Conservation (phyloP, 2,797 vertebrate genomes). For the Hippoglossus hippoglossus region DNA sequence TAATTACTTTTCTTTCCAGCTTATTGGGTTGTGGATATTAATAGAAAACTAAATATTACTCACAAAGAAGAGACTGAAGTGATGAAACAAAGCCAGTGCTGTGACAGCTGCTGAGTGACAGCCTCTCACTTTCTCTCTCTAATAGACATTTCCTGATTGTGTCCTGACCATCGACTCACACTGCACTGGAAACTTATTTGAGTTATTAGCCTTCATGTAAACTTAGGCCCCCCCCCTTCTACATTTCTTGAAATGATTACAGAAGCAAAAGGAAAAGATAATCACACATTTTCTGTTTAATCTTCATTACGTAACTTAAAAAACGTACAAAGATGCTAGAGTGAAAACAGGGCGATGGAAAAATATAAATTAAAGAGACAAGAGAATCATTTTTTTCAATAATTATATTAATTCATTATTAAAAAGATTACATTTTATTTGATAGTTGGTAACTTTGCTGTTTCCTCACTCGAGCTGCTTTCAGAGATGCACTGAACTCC, state of each 20-base stretch:
- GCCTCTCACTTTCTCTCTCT: background rate
- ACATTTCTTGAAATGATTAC: constrained; percentile 7
- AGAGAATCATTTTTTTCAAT: background rate
- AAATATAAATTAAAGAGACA: constrained; percentile 12
- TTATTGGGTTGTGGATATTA: constrained; percentile 39
- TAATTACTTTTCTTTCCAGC: constrained; percentile 19
- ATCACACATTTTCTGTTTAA: background rate
- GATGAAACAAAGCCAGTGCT: constrained; percentile 20
- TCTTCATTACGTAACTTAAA: background rate
- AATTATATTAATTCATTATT: too few species aligned
- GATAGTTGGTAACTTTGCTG: background rate
- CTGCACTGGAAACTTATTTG: constrained; percentile 7
- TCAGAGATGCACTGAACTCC: too few species aligned
- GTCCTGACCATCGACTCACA: constrained; percentile 33
- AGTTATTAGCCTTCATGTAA: constrained; percentile 12
- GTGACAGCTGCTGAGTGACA: constrained; percentile 44
- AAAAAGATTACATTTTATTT: too few species aligned
- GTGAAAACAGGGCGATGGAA: background rate
- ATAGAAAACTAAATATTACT: constrained; percentile 30
- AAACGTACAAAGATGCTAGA: background rate
- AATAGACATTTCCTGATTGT: constrained; percentile 1
- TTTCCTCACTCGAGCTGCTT: too few species aligned
- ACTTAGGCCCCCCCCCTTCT: background rate
- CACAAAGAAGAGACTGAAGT: background rate
- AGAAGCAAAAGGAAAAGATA: background rate